These are phyloP conservation scores for Actinemys pallida DNA, from an alignment of 2,113 vertebrate species.

Conservation along the genomic window DNA sequence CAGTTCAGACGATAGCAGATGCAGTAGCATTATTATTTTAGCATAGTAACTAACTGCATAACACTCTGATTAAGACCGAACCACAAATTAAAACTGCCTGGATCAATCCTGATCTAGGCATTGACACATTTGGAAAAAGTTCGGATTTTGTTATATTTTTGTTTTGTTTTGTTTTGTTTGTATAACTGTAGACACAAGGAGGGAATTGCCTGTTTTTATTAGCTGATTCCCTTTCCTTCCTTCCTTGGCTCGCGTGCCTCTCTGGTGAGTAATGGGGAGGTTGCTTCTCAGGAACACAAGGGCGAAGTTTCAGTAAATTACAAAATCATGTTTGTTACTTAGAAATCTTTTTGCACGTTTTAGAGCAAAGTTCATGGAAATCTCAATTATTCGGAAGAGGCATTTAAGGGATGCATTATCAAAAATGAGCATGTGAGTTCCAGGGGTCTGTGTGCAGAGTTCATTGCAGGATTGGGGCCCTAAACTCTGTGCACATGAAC, in stretches of 20 bases:
- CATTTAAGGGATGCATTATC: conserved; percentile 51
- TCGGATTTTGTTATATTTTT: conserved; percentile 81
- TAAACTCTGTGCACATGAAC: conserved; percentile 39
- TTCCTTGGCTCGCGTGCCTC: conserved; percentile 76
- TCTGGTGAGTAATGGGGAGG: conserved; percentile 85
- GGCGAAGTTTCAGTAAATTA: conserved; percentile 85
- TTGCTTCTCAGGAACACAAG: conserved; percentile 80
- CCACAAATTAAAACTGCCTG: conserved; percentile 48
- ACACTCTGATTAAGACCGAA: conserved; percentile 57
- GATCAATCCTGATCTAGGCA: conserved; percentile 61
- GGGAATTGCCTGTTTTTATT: conserved; percentile 82
- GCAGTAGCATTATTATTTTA: background rate
- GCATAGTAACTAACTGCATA: background rate
- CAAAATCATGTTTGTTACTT: conserved; percentile 85
- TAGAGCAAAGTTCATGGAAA: conserved; percentile 79
- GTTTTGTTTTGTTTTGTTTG: conserved; percentile 80
- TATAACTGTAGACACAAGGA: conserved; percentile 76
- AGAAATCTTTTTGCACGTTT: conserved; percentile 82
- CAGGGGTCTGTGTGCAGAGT: conserved; percentile 36
- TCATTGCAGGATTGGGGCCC: conserved; percentile 38
- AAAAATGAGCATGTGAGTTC: conserved; percentile 49
- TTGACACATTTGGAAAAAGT: conserved; percentile 73
- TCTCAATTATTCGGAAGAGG: conserved; percentile 29
- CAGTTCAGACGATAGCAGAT: background rate
- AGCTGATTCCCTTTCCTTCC: conserved; percentile 78